Conservation (phyloP, 2,888 invertebrate species). For the Tipula unca region DNA sequence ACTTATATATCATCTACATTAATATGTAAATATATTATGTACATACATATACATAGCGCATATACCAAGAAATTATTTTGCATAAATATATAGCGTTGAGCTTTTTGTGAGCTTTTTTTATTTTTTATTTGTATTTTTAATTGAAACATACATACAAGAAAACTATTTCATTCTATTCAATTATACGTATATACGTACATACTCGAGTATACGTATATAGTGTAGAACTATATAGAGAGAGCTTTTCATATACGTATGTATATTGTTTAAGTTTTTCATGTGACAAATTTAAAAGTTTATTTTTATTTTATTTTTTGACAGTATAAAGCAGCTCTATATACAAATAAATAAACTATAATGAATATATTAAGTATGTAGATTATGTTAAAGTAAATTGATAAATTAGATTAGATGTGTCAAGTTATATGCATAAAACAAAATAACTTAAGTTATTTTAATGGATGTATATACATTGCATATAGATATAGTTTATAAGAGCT, state of each 20-base stretch:
- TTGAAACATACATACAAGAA: background rate
- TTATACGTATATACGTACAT: background rate
- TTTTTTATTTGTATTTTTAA: background rate
- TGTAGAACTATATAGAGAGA: background rate
- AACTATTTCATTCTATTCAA: background rate
- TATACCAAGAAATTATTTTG: background rate
- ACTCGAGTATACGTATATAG: background rate
- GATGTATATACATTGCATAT: background rate
- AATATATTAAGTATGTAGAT: background rate
- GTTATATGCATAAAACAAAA: background rate
- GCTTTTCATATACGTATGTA: background rate
- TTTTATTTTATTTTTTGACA: background rate
- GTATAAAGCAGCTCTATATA: background rate
- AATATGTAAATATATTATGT: too few relatives aligned
- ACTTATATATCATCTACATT: background rate
- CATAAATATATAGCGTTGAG: background rate
- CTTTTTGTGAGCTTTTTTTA: background rate
- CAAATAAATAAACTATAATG: background rate
- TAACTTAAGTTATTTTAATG: background rate
- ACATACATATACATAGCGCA: background rate
- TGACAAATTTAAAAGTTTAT: background rate
- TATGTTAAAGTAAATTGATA: conserved; percentile 3
- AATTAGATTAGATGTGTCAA: background rate
- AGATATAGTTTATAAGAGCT: background rate
- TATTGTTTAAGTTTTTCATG: background rate